A percentile compares a stretch with the other conserved stretches of the same genome.
Conservation (phyloP, 2,797 vertebrate species). For the Eleutherodactylus coqui region DNA sequence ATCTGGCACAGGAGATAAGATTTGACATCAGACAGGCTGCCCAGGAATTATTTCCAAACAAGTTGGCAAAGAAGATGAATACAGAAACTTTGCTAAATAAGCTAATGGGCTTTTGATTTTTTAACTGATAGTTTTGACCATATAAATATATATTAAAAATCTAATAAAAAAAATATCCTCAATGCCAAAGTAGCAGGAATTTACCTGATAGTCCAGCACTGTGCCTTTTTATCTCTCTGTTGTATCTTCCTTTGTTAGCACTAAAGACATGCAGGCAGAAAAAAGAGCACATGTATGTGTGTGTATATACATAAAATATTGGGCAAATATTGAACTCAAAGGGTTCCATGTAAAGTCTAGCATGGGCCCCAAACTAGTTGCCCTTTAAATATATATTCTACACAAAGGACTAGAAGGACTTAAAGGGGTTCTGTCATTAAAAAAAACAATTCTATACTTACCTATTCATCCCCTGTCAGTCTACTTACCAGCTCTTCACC, state of each 20-base stretch:
- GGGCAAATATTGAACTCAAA: too few relatives aligned
- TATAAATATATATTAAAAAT: background rate
- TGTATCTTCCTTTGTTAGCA: too few relatives aligned
- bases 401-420: too few relatives aligned
- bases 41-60: slow-evolving; percentile 54
- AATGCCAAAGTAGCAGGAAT: background rate
- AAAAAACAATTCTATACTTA: too few relatives aligned
- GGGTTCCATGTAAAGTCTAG: too few relatives aligned
- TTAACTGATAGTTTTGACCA: background rate
- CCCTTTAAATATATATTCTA: background rate
- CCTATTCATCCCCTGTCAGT: too few relatives aligned
- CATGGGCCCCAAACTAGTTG: background rate
- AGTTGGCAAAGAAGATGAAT: slow-evolving; percentile 41
- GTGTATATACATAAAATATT: too few relatives aligned
- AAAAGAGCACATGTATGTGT: too few relatives aligned
- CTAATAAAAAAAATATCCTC: background rate
- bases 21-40: slow-evolving; percentile 56
- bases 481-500: too few relatives aligned
- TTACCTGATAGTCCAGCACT: background rate
- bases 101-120: background rate
- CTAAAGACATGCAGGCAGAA: too few relatives aligned
- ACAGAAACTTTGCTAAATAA: slow-evolving; percentile 22
- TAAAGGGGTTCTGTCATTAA: too few relatives aligned
- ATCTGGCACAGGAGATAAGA: slow-evolving; percentile 50
- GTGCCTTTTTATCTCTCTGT: background rate